Base-by-base conservation (phyloP, 2,888 invertebrate genomes). In the Nomada lathburiana region DNA sequence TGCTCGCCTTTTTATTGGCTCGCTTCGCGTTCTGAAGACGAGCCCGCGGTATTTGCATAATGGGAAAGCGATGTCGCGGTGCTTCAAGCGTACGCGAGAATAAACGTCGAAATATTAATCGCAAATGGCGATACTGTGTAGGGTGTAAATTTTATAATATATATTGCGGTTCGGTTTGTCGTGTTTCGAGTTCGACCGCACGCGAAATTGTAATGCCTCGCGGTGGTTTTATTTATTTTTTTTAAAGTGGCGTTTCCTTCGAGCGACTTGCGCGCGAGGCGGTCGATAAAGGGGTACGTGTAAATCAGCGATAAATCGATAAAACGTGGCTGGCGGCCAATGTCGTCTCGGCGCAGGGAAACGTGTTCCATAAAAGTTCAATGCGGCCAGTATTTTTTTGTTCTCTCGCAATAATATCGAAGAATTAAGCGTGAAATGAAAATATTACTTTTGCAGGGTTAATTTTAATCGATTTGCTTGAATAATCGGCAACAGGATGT, bases 291-390 rank as follows among this genome's bases (percentile, higher is more conserved):
- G 18, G 11, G 18, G 44, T 42, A 26, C 13, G 42, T 26, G 71
- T 26, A 42, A 67, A 74, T 67, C 59, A 10, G 10, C 36, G 65
- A 52, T 53, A 26, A 73, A 60, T 73, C 29, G 65, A 77, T 60
- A 52, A 59, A 42, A 72, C 26, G 42, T 44, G 59, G 60, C 44
- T 29, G 13, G 2, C 29, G 44, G 44, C 5, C 65, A 60, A 59
- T 59, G 72, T 73, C 44, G 52, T 50, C 52, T 29, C 26, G 72
- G 52, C 42, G 18, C 20, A 65, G 29, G 18, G 73, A 60, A 65
- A 64, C 52, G 16, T 57, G 50, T 65, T 71, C 23, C 64, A 18
- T 55, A 60, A 76, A 68, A 23, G 26, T 64, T 13, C 36, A 29
- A 11, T 1, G 18, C 42, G 65, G 65, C 36, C 76, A 67, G 65